Conservation (phyloP, 2,888 invertebrate species). For the Melipona beecheii region DNA sequence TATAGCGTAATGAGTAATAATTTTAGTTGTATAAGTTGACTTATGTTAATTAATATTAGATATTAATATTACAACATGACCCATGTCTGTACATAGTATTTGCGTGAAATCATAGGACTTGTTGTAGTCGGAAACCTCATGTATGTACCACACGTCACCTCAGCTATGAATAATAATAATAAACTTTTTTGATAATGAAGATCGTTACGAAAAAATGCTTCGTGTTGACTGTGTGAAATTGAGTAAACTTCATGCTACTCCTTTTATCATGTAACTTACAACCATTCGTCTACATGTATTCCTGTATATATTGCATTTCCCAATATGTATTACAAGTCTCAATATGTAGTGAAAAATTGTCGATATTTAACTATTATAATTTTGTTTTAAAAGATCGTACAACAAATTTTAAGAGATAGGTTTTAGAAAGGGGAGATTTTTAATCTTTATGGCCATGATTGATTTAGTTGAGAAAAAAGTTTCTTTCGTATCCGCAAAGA, state of each 20-base stretch:
- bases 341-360: too few species aligned
- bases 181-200: slow-evolving; percentile 76
- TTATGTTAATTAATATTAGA: slow-evolving; percentile 70
- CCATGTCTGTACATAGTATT: slow-evolving; percentile 76
- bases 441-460: too few species aligned
- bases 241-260: not conserved
- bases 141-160: slow-evolving; percentile 79
- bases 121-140: slow-evolving; percentile 77
- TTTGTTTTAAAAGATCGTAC: too few species aligned
- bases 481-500: too few species aligned
- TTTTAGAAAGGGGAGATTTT: too few species aligned
- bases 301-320: too few species aligned
- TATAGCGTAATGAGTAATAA: slow-evolving; percentile 66
- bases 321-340: too few species aligned
- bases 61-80: slow-evolving; percentile 73
- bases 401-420: too few species aligned
- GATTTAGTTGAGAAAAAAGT: too few species aligned
- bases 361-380: too few species aligned
- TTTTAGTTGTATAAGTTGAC: slow-evolving; percentile 66
- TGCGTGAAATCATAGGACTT: slow-evolving; percentile 75
- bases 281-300: not conserved
- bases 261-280: not conserved
- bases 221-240: not conserved
- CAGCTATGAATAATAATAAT: slow-evolving; percentile 78
- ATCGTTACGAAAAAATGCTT: slow-evolving; percentile 7